Conservation (phyloP, 2,797 vertebrate species). For the Bovichtus diacanthus region DNA sequence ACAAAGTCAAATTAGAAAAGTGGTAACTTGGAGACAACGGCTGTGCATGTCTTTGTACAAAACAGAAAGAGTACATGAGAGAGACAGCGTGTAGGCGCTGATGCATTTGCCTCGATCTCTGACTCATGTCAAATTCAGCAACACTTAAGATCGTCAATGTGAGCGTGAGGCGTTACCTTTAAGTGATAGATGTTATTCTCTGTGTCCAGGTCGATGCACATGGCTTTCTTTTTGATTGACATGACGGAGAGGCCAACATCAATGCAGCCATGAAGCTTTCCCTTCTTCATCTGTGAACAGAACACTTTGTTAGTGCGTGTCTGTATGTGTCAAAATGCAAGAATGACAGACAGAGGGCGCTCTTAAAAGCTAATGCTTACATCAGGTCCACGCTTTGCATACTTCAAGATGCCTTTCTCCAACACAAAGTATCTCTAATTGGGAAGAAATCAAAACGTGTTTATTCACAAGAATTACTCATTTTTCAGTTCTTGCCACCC, state of each 20-base stretch:
- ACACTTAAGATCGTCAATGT: neutral
- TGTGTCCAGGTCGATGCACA: slow-evolving; percentile 95
- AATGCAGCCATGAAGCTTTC: slow-evolving; percentile 94
- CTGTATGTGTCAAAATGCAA: neutral
- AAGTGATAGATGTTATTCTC: slow-evolving; percentile 97
- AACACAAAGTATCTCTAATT: slow-evolving; percentile 94
- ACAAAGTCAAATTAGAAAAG: slow-evolving; percentile 27
- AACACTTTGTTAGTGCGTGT: slow-evolving; percentile 21
- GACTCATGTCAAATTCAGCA: neutral
- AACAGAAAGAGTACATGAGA: slow-evolving; percentile 8
- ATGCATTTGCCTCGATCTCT: neutral
- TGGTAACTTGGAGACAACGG: neutral
- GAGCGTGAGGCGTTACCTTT: slow-evolving; percentile 86
- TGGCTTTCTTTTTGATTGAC: slow-evolving; percentile 96
- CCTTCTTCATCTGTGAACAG: slow-evolving; percentile 89
- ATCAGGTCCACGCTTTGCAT: slow-evolving; percentile 90
- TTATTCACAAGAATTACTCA: neutral
- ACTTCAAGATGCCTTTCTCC: slow-evolving; percentile 96
- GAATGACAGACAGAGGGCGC: slow-evolving; percentile 17
- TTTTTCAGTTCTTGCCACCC: neutral
- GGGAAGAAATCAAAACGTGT: slow-evolving; percentile 52
- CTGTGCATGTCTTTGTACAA: neutral
- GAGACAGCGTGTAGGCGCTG: neutral
- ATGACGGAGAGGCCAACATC: slow-evolving; percentile 98
- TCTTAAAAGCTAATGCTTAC: slow-evolving; percentile 84